These are phyloP conservation scores for Cathartes aura DNA, from an alignment of 2,113 vertebrate genomes.

Conservation along the genomic window DNA sequence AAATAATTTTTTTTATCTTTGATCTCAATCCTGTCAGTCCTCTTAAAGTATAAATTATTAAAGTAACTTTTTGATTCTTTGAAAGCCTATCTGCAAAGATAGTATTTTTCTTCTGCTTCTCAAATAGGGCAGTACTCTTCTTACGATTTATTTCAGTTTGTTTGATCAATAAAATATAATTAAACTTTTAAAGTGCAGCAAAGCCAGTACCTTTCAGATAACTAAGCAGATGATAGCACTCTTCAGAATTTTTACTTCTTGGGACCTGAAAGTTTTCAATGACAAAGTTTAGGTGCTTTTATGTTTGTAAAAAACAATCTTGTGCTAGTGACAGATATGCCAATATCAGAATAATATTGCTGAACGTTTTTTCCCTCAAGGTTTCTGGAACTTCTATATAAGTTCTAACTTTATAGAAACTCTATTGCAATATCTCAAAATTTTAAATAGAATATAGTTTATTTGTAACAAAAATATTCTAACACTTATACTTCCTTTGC, in stretches of 20 bases:
- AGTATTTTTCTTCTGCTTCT: constrained; percentile 10
- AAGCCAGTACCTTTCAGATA: background rate
- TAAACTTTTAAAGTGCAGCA: constrained; percentile 22
- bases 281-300: constrained; percentile 31
- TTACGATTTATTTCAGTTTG: background rate
- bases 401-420: background rate
- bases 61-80: constrained; percentile 55
- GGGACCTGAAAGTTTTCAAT: constrained; percentile 37
- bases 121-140: constrained; percentile 22
- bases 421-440: background rate
- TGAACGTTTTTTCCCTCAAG: background rate
- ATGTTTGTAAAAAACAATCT: constrained; percentile 15
- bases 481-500: background rate
- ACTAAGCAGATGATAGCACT: background rate
- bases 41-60: constrained; percentile 68
- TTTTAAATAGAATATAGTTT: background rate
- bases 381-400: background rate
- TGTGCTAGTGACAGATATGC: constrained; percentile 19
- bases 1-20: constrained; percentile 53
- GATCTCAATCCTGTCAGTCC: constrained; percentile 50
- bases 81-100: constrained; percentile 32
- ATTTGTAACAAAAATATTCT: background rate
- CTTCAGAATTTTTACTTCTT: constrained; percentile 10
- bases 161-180: constrained; percentile 71
- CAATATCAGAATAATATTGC: constrained; percentile 44